These are phyloP conservation scores for Phoxinus phoxinus DNA, from an alignment of 2,113 vertebrate species.

Conservation along the genomic window DNA sequence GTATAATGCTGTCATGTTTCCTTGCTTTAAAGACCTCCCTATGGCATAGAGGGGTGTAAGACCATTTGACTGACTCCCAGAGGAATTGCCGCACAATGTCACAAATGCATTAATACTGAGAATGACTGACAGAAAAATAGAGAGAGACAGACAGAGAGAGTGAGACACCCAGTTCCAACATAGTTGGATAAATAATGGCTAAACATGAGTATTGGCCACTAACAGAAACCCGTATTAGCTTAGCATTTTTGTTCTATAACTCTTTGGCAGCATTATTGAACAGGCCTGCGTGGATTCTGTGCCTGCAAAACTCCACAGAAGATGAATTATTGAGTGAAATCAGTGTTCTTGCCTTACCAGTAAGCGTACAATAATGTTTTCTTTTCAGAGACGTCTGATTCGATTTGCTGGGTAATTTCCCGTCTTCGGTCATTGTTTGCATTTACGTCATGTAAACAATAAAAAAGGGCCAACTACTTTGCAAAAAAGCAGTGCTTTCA, in stretches of 20 bases:
- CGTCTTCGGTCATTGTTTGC: background rate
- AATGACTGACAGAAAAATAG: slow-evolving; percentile 24
- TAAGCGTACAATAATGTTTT: background rate
- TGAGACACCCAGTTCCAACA: background rate
- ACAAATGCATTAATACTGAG: background rate
- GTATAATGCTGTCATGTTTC: slow-evolving; percentile 56
- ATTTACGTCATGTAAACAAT: background rate
- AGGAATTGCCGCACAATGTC: background rate
- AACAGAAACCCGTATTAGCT: background rate
- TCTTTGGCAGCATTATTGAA: background rate
- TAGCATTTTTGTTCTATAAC: background rate
- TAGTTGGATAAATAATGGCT: slow-evolving; percentile 7
- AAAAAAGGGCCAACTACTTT: background rate
- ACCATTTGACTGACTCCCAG: slow-evolving; percentile 9
- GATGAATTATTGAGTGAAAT: background rate
- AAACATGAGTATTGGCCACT: slow-evolving; percentile 7
- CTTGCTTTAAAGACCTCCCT: slow-evolving; percentile 26
- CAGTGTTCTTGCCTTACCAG: slow-evolving; percentile 11
- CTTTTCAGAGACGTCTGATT: slow-evolving; percentile 3
- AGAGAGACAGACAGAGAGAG: slow-evolving; percentile 27
- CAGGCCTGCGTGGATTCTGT: background rate
- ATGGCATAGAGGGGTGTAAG: background rate
- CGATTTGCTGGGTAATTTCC: background rate
- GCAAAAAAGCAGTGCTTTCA: background rate
- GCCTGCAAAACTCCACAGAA: slow-evolving; percentile 3